Evolutionary conservation across 2,797 vertebrate species (phyloP).

Genomic region (Melanotaenia parkinsoni): DNA sequence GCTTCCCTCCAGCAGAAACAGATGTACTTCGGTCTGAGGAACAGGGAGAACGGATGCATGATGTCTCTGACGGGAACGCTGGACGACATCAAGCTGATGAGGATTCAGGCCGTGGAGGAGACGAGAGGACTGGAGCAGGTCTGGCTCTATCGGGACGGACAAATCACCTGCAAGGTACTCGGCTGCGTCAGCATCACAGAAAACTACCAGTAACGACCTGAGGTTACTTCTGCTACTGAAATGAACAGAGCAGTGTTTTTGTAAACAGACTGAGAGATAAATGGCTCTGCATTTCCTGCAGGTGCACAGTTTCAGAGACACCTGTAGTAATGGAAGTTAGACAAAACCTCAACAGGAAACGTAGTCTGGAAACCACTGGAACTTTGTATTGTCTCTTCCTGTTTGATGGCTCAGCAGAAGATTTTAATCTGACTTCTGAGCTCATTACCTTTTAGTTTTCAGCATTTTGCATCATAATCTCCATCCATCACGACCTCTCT

Average conservation of each 20-base stretch:
- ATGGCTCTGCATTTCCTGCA: too few relatives aligned
- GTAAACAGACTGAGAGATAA: too few relatives aligned
- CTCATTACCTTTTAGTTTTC: neutral
- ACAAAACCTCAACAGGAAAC: too few relatives aligned
- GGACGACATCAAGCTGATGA: slow-evolving; percentile 92
- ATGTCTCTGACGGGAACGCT: slow-evolving; percentile 89
- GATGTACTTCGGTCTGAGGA: slow-evolving; percentile 88
- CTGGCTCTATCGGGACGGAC: slow-evolving; percentile 92
- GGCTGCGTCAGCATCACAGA: neutral
- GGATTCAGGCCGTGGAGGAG: slow-evolving; percentile 90
- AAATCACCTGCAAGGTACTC: slow-evolving; percentile 89
- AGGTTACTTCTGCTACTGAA: too few relatives aligned
- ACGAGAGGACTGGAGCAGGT: slow-evolving; percentile 88
- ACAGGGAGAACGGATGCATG: slow-evolving; percentile 85
- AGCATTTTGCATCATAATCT: neutral
- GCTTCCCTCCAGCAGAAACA: slow-evolving; percentile 82
- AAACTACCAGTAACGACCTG: neutral
- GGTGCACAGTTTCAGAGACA: too few relatives aligned
- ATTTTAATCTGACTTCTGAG: too few relatives aligned
- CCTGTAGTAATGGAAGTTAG: too few relatives aligned
- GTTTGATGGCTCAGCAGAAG: too few relatives aligned
- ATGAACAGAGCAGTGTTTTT: too few relatives aligned
- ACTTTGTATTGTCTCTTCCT: too few relatives aligned
- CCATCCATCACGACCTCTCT: neutral
- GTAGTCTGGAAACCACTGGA: too few relatives aligned